These are phyloP conservation scores for Protobothrops flavoviridis DNA, from an alignment of 2,113 vertebrate genomes.

Conservation along the genomic window DNA sequence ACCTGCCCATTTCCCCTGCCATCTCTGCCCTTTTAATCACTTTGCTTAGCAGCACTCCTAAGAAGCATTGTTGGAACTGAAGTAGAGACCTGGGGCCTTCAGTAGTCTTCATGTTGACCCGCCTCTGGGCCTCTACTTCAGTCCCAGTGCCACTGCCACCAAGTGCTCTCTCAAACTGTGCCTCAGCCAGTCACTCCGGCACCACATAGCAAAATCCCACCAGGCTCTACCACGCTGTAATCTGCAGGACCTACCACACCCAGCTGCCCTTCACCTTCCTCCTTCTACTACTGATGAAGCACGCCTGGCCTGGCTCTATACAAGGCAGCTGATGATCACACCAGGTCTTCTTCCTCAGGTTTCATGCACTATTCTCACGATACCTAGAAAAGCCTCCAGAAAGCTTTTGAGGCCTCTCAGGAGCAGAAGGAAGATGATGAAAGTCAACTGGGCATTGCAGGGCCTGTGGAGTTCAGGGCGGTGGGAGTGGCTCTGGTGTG, in stretches of 20 bases:
- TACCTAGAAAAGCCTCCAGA: not conserved
- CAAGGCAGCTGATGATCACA: not conserved
- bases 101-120: not conserved
- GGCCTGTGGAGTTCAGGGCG: not conserved
- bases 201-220: not conserved
- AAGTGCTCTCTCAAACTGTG: not conserved
- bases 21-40: not conserved
- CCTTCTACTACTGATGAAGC: not conserved
- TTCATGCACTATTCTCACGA: not conserved
- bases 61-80: not conserved
- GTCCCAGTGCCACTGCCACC: not conserved
- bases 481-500: not conserved
- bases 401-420: not conserved
- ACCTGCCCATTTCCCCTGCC: not conserved
- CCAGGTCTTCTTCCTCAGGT: not conserved
- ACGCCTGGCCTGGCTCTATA: not conserved
- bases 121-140: not conserved
- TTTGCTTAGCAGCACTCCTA: not conserved
- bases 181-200: not conserved
- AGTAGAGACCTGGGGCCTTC: not conserved
- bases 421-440: not conserved
- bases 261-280: not conserved
- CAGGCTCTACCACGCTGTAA: not conserved
- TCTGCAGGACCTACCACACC: not conserved
- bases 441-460: not conserved